A percentile compares a stretch with the other conserved stretches of the same genome.
These are phyloP conservation scores for Tineola bisselliella DNA, from an alignment of 2,888 invertebrate species.

Conservation along the genomic window DNA sequence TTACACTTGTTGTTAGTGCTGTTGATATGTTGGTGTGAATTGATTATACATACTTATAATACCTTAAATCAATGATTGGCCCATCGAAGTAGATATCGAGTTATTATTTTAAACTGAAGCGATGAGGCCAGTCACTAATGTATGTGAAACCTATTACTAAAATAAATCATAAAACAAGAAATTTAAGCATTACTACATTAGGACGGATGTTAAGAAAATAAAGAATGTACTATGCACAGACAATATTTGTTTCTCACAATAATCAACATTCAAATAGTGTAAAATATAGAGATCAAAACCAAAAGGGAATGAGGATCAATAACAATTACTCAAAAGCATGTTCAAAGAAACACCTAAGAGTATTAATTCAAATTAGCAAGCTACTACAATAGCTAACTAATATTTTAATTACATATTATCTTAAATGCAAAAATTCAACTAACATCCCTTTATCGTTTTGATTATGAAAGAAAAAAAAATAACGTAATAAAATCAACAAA, in stretches of 20 bases:
- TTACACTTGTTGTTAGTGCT: slow-evolving; percentile 28
- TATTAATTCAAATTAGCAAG: too few relatives aligned
- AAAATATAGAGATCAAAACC: neutral
- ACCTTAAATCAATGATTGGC: neutral
- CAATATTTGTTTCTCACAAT: neutral
- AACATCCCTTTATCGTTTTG: neutral
- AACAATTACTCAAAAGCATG: too few relatives aligned
- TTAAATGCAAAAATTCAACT: neutral
- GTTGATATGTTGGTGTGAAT: slow-evolving; percentile 50
- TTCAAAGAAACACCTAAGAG: too few relatives aligned
- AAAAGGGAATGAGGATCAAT: neutral
- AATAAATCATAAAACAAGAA: neutral
- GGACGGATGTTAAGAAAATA: neutral
- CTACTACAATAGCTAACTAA: too few relatives aligned
- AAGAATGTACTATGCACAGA: neutral
- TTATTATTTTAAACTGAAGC: neutral
- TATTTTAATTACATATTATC: too few relatives aligned
- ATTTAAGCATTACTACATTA: neutral
- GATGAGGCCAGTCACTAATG: neutral
- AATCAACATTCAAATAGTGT: neutral
- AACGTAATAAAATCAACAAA: neutral
- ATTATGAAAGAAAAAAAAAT: neutral
- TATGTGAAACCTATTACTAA: neutral
- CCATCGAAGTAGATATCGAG: neutral
- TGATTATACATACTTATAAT: slow-evolving; percentile 26